These are phyloP conservation scores for Brachionichthys hirsutus DNA, from an alignment of 2,113 vertebrate genomes.

Conservation along the genomic window DNA sequence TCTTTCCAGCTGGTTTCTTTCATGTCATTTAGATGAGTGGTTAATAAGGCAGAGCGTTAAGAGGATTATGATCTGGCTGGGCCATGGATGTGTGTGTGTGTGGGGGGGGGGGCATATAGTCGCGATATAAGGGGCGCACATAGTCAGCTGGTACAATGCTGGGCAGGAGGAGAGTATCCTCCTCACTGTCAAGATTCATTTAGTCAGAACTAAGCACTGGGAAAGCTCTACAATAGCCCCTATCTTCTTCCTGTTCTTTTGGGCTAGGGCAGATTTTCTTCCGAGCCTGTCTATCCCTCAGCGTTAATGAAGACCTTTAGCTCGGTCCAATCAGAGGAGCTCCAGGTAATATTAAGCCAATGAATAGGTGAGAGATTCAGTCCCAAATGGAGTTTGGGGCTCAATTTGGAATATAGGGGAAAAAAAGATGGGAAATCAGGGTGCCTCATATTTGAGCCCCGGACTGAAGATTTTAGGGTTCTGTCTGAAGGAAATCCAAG, in stretches of 20 bases:
- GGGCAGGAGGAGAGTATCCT: slow-evolving; percentile 73
- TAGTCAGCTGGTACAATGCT: slow-evolving; percentile 61
- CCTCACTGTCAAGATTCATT: slow-evolving; percentile 81
- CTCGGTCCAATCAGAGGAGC: slow-evolving; percentile 51
- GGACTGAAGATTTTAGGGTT: slow-evolving; percentile 60
- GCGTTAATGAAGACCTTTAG: slow-evolving; percentile 71
- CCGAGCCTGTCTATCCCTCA: slow-evolving; percentile 59
- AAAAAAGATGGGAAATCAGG: slow-evolving; percentile 37
- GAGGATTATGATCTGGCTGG: slow-evolving; percentile 81
- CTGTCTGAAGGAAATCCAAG: slow-evolving; percentile 47
- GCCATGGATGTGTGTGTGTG: slow-evolving; percentile 44
- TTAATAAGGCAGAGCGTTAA: slow-evolving; percentile 84
- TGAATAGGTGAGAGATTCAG: slow-evolving; percentile 33
- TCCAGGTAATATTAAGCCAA: slow-evolving; percentile 52
- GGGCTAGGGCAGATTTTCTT: slow-evolving; percentile 59
- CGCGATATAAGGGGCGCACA: slow-evolving; percentile 29
- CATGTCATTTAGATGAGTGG: slow-evolving; percentile 83
- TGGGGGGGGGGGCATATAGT: slow-evolving; percentile 43
- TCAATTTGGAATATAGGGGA: slow-evolving; percentile 25
- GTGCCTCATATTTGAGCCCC: slow-evolving; percentile 37
- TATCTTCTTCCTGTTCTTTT: slow-evolving; percentile 67
- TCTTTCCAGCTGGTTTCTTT: slow-evolving; percentile 69
- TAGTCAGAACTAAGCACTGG: slow-evolving; percentile 77
- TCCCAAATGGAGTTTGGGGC: slow-evolving; percentile 19
- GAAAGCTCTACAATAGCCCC: slow-evolving; percentile 70